phyloP scores from a whole-genome alignment of 2,888 invertebrate genomes.

The Chaitophorus viminalis region DNA sequence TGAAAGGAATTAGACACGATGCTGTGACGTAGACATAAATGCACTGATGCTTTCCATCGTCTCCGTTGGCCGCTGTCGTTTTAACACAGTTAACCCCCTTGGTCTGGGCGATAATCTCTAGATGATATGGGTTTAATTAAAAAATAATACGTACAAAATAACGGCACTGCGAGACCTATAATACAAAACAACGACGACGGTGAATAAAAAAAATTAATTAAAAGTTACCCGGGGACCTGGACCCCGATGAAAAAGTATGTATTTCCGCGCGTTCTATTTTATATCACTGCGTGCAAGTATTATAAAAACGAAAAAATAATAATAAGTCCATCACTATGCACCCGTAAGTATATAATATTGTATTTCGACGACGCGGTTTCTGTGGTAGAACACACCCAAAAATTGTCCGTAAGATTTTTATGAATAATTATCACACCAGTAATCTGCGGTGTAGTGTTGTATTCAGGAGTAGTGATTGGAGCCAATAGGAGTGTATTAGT shows the following conservation, averaged over 20 bases:
- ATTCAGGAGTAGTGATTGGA: no score
- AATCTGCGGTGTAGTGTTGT: no score
- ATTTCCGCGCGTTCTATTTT: constrained; percentile 12
- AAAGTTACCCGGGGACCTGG: constrained; percentile 22
- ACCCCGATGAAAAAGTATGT: background rate
- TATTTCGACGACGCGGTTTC: background rate
- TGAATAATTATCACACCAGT: background rate
- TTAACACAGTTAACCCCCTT: constrained; percentile 13
- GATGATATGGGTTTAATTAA: constrained; percentile 59
- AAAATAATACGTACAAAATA: constrained; percentile 54
- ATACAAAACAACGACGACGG: constrained; percentile 21
- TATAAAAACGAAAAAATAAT: background rate
- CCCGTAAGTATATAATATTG: no score
- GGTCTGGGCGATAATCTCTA: constrained; percentile 35
- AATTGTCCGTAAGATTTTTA: background rate
- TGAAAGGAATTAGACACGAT: background rate
- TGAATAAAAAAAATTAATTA: constrained; percentile 51
- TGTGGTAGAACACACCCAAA: background rate
- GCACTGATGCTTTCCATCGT: constrained; percentile 20
- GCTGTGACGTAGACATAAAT: background rate
- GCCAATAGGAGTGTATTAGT: no score
- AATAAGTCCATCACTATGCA: background rate
- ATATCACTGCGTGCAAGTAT: constrained; percentile 22
- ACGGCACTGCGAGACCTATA: constrained; percentile 23
- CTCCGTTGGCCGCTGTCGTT: background rate